Evolutionary conservation across 2,797 vertebrate genomes (phyloP).

Genomic region (Aphelocoma californica): DNA sequence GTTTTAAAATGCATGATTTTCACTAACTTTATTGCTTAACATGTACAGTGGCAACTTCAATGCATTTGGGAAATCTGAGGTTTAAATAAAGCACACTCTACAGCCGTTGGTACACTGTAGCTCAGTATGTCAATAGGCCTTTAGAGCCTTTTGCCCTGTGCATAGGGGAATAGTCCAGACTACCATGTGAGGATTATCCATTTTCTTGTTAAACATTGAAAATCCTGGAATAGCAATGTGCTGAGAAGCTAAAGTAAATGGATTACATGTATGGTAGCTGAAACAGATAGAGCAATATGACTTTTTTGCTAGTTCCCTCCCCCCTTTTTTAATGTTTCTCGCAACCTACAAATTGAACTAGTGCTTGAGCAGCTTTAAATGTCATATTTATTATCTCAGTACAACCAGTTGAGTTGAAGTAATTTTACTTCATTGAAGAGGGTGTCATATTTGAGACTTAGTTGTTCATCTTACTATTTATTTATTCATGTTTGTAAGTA

Average conservation of each 20-base stretch:
- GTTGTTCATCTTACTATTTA: constrained; percentile 70
- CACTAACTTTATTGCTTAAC: constrained; percentile 74
- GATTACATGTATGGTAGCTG: constrained; percentile 57
- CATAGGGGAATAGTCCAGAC: constrained; percentile 52
- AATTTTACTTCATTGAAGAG: constrained; percentile 64
- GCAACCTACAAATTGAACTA: constrained; percentile 58
- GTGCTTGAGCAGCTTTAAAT: constrained; percentile 71
- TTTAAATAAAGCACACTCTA: constrained; percentile 72
- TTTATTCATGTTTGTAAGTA: constrained; percentile 73
- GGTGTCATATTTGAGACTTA: constrained; percentile 65
- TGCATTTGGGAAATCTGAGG: constrained; percentile 70
- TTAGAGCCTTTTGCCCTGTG: constrained; percentile 57
- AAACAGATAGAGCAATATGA: constrained; percentile 69
- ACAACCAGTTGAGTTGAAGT: constrained; percentile 41
- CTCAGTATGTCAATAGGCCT: constrained; percentile 56
- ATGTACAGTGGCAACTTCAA: constrained; percentile 77
- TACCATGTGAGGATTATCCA: constrained; percentile 47
- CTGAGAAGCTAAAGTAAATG: constrained; percentile 57
- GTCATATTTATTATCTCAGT: constrained; percentile 67
- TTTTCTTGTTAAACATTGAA: constrained; percentile 46
- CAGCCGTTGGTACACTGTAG: constrained; percentile 70
- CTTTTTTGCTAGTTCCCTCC: constrained; percentile 58
- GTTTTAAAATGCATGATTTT: constrained; percentile 88
- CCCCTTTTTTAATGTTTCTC: constrained; percentile 53
- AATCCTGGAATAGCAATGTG: constrained; percentile 48